A percentile compares a stretch with the other conserved stretches of the same genome.
These are phyloP conservation scores for Toxotes lorentzi DNA, from an alignment of 2,797 vertebrate species.

Conservation along the genomic window DNA sequence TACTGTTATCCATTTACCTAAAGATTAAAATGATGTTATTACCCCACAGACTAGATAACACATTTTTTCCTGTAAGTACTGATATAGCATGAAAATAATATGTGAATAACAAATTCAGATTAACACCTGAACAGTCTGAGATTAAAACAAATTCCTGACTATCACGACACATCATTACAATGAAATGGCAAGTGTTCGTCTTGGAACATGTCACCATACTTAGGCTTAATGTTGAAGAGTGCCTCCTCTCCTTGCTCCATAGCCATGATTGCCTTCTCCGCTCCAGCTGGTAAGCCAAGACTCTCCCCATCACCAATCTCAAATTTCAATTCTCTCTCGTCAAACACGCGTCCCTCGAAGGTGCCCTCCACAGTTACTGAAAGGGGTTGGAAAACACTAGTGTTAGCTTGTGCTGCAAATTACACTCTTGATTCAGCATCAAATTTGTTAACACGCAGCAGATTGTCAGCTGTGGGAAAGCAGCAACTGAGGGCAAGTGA, in stretches of 20 bases:
- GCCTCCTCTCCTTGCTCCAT: constrained; percentile 97
- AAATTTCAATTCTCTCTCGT: constrained; percentile 91
- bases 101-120: not conserved
- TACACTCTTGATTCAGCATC: not conserved
- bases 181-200: not conserved
- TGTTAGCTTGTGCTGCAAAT: constrained; percentile 22
- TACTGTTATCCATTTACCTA: not conserved
- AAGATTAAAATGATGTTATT: constrained; percentile 4
- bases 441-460: not conserved
- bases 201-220: constrained; percentile 80
- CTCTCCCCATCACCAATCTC: constrained; percentile 93
- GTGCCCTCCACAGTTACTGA: constrained; percentile 90
- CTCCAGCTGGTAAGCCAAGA: constrained; percentile 89
- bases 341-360: constrained; percentile 87
- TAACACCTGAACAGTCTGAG: not conserved
- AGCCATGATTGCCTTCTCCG: constrained; percentile 92
- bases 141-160: not conserved
- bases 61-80: not conserved
- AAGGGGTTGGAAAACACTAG: constrained; percentile 1
- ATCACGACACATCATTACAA: not conserved
- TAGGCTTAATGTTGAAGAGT: constrained; percentile 90
- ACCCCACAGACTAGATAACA: not conserved
- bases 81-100: too few species aligned
- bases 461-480: not conserved
- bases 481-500: not conserved